Percentiles rank a stretch among this genome's conserved stretches.
These are phyloP conservation scores for Hydractinia symbiolongicarpus DNA, from an alignment of 30 jellyfish, hydroid and myxozoan species.

Conservation along the genomic window DNA sequence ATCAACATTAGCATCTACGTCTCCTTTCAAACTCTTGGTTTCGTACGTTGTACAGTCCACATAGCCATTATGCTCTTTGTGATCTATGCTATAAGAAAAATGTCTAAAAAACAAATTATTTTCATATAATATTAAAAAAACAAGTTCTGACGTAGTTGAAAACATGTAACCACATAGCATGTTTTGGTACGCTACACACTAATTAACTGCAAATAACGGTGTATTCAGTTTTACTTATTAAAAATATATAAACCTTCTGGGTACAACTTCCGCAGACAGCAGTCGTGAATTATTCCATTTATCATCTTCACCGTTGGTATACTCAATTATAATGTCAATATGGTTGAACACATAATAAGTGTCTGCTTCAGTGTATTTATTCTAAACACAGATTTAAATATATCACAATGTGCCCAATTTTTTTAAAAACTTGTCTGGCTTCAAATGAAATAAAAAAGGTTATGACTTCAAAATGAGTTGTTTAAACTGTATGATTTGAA, in stretches of 20 bases:
- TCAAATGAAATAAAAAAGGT: too few relatives aligned
- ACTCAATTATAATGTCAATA: constrained; percentile 65
- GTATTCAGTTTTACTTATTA: too few relatives aligned
- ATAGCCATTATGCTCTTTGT: background rate
- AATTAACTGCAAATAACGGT: too few relatives aligned
- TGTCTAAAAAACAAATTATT: too few relatives aligned
- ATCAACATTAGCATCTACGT: constrained; percentile 11
- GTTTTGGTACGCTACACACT: too few relatives aligned
- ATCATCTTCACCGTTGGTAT: constrained; percentile 59
- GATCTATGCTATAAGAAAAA: constrained; percentile 42
- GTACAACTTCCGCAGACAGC: constrained; percentile 82
- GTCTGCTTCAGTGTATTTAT: constrained; percentile 57
- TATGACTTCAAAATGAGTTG: too few relatives aligned
- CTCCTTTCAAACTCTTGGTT: constrained; percentile 69
- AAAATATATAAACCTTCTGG: constrained; percentile 50
- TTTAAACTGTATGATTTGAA: too few relatives aligned
- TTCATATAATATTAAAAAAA: too few relatives aligned
- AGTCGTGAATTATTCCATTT: constrained; percentile 94
- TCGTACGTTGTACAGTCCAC: constrained; percentile 43
- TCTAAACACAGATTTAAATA: constrained; percentile 31
- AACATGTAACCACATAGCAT: too few relatives aligned
- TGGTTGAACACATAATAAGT: constrained; percentile 84
- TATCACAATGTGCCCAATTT: too few relatives aligned
- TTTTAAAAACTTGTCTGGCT: too few relatives aligned
- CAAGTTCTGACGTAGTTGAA: too few relatives aligned